Evolutionary conservation across 1,140 invertebrate species (phyloP), one percentile per base, ranked within the genome.

Genomic region (Drosophila neocordata): DNA sequence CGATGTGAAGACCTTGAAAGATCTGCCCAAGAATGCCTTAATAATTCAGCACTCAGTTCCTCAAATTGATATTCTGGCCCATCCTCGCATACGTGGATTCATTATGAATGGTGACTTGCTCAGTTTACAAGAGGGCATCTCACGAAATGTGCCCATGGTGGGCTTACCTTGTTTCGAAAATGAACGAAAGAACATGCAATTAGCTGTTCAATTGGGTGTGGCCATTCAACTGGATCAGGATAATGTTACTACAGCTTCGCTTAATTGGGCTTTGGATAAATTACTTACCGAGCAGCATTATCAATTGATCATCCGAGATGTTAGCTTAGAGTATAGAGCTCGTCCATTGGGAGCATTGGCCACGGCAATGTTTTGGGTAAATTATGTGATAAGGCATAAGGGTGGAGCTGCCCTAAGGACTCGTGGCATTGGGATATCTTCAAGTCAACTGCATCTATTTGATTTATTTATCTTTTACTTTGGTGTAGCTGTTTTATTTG

Each of bases 341-440:
- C 91, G 93, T 7, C 94, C 93, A 0, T 77, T 92, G 52, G 88
- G 92, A 3, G 92, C 93, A 0, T 65, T 94, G 73, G 92, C 94
- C 27, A 92, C 92, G 18, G 93, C 94, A 7, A 79, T 94, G 13
- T 94, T 92, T 77, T 95, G 94, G 94, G 93, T 93, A 1, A 94
- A 95, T 69, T 94, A 93, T 65, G 93, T 94, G 4, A 93, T 94
- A 1, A 90, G 93, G 15, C 92, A 95, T 81, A 92, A 93, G 53
- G 94, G 91, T 68, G 94, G 92, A 9, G 67, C 73, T 9, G 71
- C 80, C 1, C 22, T 91, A 0, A 80, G 75, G 57, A 87, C 83
- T 7, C 56, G 61, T 3, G 90, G 83, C 12, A 69, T 89, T 52
- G 77, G 78, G 5, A 79, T 90, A 15, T 60, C 89, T 7, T 84